Conservation (phyloP, 2,113 vertebrate genomes). For the Chloropsis hardwickii region DNA sequence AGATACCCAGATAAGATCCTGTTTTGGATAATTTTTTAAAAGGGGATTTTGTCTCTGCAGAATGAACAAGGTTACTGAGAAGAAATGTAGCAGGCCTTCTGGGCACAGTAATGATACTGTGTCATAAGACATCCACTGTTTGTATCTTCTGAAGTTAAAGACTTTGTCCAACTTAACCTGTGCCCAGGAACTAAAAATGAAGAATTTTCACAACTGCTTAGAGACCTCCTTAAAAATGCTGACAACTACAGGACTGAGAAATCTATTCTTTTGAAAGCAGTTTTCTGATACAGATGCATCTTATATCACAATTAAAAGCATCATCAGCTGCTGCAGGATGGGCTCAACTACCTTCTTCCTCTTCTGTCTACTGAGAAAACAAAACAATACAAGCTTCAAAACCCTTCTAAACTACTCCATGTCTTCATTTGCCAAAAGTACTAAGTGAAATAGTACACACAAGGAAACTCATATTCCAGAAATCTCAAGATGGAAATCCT, state of each 20-base stretch:
- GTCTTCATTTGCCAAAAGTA: background rate
- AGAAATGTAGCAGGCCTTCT: background rate
- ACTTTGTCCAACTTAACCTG: background rate
- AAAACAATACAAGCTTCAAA: background rate
- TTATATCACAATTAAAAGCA: background rate
- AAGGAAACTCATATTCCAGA: background rate
- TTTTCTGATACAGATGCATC: background rate
- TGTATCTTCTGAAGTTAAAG: background rate
- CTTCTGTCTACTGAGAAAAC: background rate
- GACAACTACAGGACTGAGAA: background rate
- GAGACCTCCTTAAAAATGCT: background rate
- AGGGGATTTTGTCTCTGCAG: background rate
- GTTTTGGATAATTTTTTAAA: background rate
- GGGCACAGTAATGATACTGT: background rate
- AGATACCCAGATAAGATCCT: background rate
- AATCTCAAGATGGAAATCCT: background rate
- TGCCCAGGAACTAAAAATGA: background rate
- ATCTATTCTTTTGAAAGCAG: background rate
- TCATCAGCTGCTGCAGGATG: background rate
- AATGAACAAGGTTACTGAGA: background rate
- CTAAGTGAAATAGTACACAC: background rate
- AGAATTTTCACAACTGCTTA: background rate
- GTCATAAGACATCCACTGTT: background rate
- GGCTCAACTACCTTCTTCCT: background rate
- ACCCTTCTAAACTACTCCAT: background rate